phyloP scores from a whole-genome alignment of 2,797 vertebrate genomes.

The Tauraco hartlaubi region DNA sequence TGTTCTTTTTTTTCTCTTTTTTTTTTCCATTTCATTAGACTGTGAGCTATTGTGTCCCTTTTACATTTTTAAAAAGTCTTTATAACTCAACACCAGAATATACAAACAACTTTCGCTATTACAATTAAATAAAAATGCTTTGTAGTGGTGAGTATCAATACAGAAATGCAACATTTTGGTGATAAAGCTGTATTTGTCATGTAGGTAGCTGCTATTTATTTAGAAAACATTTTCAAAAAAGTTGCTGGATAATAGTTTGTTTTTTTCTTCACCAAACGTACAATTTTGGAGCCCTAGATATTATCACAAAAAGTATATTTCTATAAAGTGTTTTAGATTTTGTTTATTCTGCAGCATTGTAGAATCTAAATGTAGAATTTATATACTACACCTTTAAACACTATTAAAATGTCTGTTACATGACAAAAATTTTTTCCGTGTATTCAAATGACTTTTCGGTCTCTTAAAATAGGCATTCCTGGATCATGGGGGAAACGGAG shows the following conservation, averaged over 20 bases:
- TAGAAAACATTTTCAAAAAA: neutral
- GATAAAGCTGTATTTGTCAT: neutral
- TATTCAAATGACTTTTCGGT: neutral
- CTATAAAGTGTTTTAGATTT: neutral
- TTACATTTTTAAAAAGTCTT: neutral
- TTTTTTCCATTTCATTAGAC: neutral
- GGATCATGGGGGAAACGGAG: neutral
- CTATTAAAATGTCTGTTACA: neutral
- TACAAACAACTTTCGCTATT: neutral
- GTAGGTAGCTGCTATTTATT: neutral
- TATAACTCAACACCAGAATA: neutral
- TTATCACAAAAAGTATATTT: neutral
- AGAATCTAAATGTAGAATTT: neutral
- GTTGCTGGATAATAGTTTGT: neutral
- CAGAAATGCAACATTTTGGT: neutral
- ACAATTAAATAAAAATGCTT: neutral
- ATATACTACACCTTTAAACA: neutral
- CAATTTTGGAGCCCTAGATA: neutral
- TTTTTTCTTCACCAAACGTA: neutral
- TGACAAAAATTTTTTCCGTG: neutral
- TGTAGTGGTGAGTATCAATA: neutral
- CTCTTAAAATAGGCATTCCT: neutral
- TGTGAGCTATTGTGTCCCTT: neutral
- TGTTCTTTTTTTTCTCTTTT: neutral
- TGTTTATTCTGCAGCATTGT: neutral